A percentile compares a stretch with the other conserved stretches of the same genome.
Evolutionary conservation across 1,140 invertebrate genomes (phyloP).

Genomic region (Drosophila guanche): DNA sequence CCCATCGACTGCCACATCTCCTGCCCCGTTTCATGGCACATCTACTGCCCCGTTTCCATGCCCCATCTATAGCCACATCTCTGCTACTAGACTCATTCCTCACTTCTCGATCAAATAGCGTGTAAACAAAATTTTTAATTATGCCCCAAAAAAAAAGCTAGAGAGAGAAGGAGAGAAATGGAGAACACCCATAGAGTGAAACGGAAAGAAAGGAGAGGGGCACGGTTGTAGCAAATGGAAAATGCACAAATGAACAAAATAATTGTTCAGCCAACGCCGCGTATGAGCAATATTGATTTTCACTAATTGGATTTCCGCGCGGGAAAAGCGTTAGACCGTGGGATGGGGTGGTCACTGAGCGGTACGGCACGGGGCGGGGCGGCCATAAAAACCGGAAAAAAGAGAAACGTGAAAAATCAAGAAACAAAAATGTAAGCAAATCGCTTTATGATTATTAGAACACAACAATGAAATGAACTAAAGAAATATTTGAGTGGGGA

Average conservation of each 20-base stretch:
- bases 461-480: constrained; percentile 34
- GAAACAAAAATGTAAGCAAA: constrained; percentile 27
- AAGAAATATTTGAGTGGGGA: constrained; percentile 27
- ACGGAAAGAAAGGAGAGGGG: background rate
- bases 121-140: constrained; percentile 65
- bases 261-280: constrained; percentile 64
- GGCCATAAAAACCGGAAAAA: constrained; percentile 8
- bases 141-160: constrained; percentile 23
- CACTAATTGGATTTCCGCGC: constrained; percentile 74
- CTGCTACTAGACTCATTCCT: background rate
- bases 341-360: background rate
- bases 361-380: background rate
- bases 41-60: too few relatives aligned
- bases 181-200: background rate
- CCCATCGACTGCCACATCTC: too few relatives aligned
- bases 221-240: constrained; percentile 14
- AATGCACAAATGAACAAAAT: constrained; percentile 60
- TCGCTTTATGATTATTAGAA: constrained; percentile 64
- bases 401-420: constrained; percentile 1
- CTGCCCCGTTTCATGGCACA: too few relatives aligned
- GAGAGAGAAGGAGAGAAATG: constrained; percentile 2
- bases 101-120: constrained; percentile 18
- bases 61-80: too few relatives aligned
- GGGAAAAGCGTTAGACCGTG: constrained; percentile 44
- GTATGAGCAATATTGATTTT: constrained; percentile 80